phyloP scores from a whole-genome alignment of 2,888 invertebrate species.

The Neoitamus cyanurus region DNA sequence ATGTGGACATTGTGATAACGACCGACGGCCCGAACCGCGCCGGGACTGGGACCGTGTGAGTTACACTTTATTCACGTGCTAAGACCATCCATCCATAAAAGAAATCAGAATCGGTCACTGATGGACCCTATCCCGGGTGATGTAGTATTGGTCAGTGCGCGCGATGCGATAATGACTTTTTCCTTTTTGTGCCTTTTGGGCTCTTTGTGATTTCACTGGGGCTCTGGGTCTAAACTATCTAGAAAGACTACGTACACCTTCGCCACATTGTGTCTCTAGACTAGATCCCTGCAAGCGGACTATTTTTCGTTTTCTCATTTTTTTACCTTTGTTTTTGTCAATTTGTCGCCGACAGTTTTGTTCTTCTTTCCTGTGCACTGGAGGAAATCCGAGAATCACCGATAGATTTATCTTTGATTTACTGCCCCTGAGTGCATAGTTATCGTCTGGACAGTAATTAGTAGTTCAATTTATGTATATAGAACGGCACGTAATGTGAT shows the following conservation, averaged over 20 bases:
- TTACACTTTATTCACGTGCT: conserved; percentile 35
- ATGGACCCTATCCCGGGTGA: conserved; percentile 24
- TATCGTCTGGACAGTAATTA: conserved; percentile 42
- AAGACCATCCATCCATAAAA: conserved; percentile 39
- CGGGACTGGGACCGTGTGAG: conserved; percentile 14
- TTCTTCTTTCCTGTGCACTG: neutral
- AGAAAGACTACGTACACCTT: conserved; percentile 1
- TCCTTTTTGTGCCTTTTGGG: conserved; percentile 1
- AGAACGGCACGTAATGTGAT: conserved; percentile 16
- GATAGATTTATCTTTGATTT: conserved; percentile 45
- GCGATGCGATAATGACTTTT: conserved; percentile 31
- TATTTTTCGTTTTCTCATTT: neutral
- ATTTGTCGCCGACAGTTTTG: conserved; percentile 38
- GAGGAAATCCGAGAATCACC: conserved; percentile 35
- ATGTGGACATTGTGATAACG: conserved; percentile 42
- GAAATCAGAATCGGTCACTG: conserved; percentile 42
- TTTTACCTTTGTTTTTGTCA: conserved; percentile 21
- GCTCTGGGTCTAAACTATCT: conserved; percentile 12
- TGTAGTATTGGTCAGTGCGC: conserved; percentile 38
- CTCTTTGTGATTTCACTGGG: conserved; percentile 26
- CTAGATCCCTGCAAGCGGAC: neutral
- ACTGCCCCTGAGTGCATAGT: conserved; percentile 33
- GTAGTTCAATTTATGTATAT: conserved; percentile 37
- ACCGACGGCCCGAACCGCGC: neutral
- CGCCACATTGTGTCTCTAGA: conserved; percentile 18